Base-by-base conservation (phyloP, 1,140 invertebrate species). In the Subanguina moxae region DNA sequence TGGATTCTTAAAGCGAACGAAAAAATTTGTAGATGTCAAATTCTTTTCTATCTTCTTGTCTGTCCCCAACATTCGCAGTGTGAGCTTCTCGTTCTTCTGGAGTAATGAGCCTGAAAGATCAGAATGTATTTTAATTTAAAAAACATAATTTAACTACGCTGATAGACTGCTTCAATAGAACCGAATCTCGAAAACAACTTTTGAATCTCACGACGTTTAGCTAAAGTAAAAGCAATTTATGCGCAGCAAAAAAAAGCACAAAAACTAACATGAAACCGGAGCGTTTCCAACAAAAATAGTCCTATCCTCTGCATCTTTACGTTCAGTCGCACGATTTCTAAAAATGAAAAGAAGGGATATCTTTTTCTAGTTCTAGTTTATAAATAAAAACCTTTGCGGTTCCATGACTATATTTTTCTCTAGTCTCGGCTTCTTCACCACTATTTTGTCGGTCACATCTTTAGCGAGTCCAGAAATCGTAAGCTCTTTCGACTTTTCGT, bases 241-340 rank as follows among this genome's bases (percentile, higher is more conserved):
- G 32, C 32, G 11, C 11, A 38, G 3, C 3, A 11, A 11, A 3
- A 38, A 38, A 38, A 5, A 3, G 32, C n/a, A n/a, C n/a, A 38
- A 38, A 38, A 11, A 38, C 32, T 11, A 38, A 38, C 32, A 38
- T 11, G 32, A 38, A 38, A 19, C 28, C n/a, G 62, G 62, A 15
- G 57, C 62, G 19, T 64, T 63, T 25, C 62, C 62, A 19, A 64
- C 62, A 38, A 64, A 64, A 28, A 64, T 28, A n/a, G 62, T 64
- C 17, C 62, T 23, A 19, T 64, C 61, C n/a, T 64, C 62, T n/a
- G 32, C 45, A 3, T 27, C 17, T n/a, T 64, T 56, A 3, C 57
- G 62, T 28, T 64, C 62, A 19, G 27, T 7, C n/a, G 48, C 15
- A 19, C 48, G 48, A 52, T 52, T 52, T 52, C 48, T 52, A 52